Base-by-base conservation (phyloP, 2,888 invertebrate genomes). In the Nipponacmea schrenckii region DNA sequence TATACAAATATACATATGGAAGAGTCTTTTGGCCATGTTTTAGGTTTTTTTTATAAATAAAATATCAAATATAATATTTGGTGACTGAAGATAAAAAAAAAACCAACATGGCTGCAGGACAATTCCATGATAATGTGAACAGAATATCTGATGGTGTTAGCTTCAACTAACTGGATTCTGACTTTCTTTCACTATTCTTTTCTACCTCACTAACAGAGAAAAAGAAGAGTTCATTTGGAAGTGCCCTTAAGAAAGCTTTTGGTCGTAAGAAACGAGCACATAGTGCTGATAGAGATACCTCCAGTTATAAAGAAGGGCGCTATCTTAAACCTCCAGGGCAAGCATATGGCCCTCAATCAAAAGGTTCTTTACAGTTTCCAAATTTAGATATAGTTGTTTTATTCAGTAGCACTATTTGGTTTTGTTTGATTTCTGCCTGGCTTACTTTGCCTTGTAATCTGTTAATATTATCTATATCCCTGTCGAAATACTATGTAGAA, bases 221-320 rank as follows among this genome's bases (percentile, higher is more conserved):
- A 75, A 83, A 83, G 81, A 85, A 84, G 77, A 71, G 78, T 62
- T 79, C 83, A 48, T 79, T 85, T 69, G 84, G 83, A 63, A 76
- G 79, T 31, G 77, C 79, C 66, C 80, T 84, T 63, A 79, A 78
- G 79, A 84, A 84, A 79, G 77, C 81, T 68, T 85, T 85, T 80
- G 81, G 83, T 74, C 83, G 84, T 67, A 85, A 84, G 79, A 83
- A 83, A 74, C 81, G 85, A 62, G 83, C 85, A 45, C 80, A 79
- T 68, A 85, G 85, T 74, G 84, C 83, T 20, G 85, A 85, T 73
- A 77, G 85, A 68, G 79, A 82, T 8, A 73, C 78, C n/a, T 79
- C 82, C 74, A 82, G 83, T 68, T 70, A 80, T 67, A 77, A 83
- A 64, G 85, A 83, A 71, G 83, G 83, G 67, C 79, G 80, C 66